phyloP scores from a whole-genome alignment of 2,888 invertebrate species.

The Noctua janthe region DNA sequence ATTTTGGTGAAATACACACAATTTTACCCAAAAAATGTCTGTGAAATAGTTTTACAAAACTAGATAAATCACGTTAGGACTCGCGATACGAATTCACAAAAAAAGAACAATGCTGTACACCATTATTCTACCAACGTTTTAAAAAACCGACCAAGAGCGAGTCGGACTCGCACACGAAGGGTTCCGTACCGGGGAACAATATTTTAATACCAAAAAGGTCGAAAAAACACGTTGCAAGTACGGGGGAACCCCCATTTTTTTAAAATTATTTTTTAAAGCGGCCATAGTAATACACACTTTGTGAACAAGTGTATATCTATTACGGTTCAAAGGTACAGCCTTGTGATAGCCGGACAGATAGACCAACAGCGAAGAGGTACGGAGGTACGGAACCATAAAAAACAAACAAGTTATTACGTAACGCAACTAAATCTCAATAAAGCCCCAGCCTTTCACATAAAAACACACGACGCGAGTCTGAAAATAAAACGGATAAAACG shows the following conservation, averaged over 20 bases:
- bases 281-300: background rate
- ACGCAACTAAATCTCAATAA: slow-evolving; percentile 38
- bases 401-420: slow-evolving; percentile 5
- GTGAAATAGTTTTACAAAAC: background rate
- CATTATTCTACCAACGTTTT: background rate
- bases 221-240: background rate
- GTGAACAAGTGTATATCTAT: background rate
- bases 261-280: background rate
- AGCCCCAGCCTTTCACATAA: slow-evolving; percentile 17
- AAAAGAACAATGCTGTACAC: background rate
- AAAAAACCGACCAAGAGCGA: background rate
- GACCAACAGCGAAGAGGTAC: background rate
- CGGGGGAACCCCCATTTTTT: background rate
- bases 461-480: slow-evolving; percentile 46
- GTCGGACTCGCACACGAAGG: background rate
- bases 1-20: background rate
- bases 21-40: background rate
- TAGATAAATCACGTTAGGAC: background rate
- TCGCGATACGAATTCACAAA: background rate
- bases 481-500: slow-evolving; percentile 61
- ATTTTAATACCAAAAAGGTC: background rate
- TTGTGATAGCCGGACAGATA: background rate
- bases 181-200: background rate
- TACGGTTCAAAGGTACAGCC: background rate
- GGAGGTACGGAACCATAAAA: background rate